A percentile compares a stretch with the other conserved stretches of the same genome.
phyloP scores from a whole-genome alignment of 2,888 invertebrate genomes.

The Nudaria mundana region DNA sequence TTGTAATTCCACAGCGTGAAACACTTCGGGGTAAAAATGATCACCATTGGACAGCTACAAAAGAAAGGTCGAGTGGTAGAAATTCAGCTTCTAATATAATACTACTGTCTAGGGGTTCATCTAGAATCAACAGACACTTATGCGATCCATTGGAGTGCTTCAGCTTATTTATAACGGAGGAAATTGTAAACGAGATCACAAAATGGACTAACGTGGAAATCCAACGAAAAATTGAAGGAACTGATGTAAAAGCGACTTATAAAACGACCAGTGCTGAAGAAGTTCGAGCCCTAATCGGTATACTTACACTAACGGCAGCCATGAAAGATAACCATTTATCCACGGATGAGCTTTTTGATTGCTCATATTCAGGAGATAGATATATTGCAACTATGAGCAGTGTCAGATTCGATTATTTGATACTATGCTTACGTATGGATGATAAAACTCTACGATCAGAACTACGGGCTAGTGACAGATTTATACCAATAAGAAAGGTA shows the following conservation, averaged over 20 bases:
- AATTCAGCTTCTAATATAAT: constrained; percentile 1
- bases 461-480: constrained; percentile 1
- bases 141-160: not conserved
- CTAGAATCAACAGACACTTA: not conserved
- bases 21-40: not conserved
- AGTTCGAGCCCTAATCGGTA: constrained; percentile 3
- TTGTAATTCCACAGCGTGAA: no score
- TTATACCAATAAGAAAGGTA: constrained; percentile 7
- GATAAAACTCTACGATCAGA: constrained; percentile 5
- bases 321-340: constrained; percentile 18
- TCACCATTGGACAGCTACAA: not conserved
- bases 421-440: constrained; percentile 15
- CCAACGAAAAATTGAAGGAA: not conserved
- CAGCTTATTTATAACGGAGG: constrained; percentile 2
- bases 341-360: constrained; percentile 16
- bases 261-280: not conserved
- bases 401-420: constrained; percentile 19
- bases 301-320: constrained; percentile 6
- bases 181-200: constrained; percentile 3
- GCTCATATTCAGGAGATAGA: constrained; percentile 14
- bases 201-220: constrained; percentile 5
- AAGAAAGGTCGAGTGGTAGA: not conserved
- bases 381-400: constrained; percentile 18
- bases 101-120: constrained; percentile 1
- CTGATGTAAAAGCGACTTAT: not conserved